Conservation (phyloP, 2,113 vertebrate species). For the Siniperca knerii region DNA sequence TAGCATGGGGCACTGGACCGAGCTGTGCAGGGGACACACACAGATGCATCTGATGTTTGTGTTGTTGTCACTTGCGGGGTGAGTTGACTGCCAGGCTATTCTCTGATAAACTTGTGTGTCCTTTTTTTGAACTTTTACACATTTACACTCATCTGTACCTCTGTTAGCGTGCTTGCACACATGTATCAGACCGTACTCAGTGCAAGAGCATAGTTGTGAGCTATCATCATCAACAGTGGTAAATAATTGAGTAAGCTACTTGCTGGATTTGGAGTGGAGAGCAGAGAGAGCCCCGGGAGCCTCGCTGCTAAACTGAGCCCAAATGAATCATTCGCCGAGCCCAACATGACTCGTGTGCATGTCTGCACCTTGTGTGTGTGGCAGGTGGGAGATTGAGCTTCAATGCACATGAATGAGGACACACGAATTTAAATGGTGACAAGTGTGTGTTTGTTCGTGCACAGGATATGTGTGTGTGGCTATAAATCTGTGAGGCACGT, state of each 20-base stretch:
- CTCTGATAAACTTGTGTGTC: slow-evolving; percentile 4
- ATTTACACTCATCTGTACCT: neutral
- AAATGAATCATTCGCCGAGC: slow-evolving; percentile 63
- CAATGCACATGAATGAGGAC: slow-evolving; percentile 28
- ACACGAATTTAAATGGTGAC: slow-evolving; percentile 29
- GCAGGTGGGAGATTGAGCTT: slow-evolving; percentile 49
- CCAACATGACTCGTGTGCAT: slow-evolving; percentile 36
- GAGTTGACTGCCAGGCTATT: neutral
- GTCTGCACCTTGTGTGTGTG: slow-evolving; percentile 38
- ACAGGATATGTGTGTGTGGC: neutral
- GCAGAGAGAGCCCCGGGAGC: slow-evolving; percentile 52
- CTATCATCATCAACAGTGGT: slow-evolving; percentile 67
- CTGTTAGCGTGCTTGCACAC: neutral
- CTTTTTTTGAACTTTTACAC: slow-evolving; percentile 8
- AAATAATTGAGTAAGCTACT: slow-evolving; percentile 75
- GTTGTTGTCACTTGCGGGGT: slow-evolving; percentile 10
- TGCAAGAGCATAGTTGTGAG: slow-evolving; percentile 48
- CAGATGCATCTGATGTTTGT: slow-evolving; percentile 4
- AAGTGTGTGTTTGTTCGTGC: slow-evolving; percentile 11
- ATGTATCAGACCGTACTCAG: neutral
- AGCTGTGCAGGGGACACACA: slow-evolving; percentile 7
- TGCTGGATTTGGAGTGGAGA: slow-evolving; percentile 67
- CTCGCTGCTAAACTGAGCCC: slow-evolving; percentile 50
- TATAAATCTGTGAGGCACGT: slow-evolving; percentile 39
- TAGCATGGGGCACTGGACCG: slow-evolving; percentile 25